Base-by-base conservation (phyloP, 1,140 invertebrate species). In the Drosophila oshimai region DNA sequence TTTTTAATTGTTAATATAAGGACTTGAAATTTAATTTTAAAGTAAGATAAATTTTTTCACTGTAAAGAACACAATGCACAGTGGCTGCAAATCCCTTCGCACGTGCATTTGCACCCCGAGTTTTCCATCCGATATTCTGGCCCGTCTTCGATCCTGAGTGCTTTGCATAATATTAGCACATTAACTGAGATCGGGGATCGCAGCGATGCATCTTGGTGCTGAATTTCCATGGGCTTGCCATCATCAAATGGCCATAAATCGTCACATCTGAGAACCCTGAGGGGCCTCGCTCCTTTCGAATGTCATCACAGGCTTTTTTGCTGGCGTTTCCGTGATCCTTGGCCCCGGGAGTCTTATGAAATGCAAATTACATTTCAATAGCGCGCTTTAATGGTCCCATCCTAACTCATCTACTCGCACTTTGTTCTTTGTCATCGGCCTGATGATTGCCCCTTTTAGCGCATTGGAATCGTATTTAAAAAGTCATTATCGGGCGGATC, bases 351-450 rank as follows among this genome's bases (percentile, higher is more conserved):
- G 77, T 70, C 80, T 75, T 84, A 86, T 86, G 50, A 80, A 68
- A 86, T 86, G 80, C 80, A 86, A 86, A 87, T 86, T 80, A 87
- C 81, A 75, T 73, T 86, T 86, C 80, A 86, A 86, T 86, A 86
- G 75, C 28, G 20, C 47, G 46, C 31, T 20, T 64, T 64, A 42
- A 69, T 81, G 22, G 72, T 50, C 61, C 74, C 33, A 24, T 37
- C 33, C 28, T 37, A 36, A 50, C 72, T 60, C 68, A 42, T 47
- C 53, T 67, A 20, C 36, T 36, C 49, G 37, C 54, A 51, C 50
- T 54, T 53, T 46, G 37, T 72, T 57, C 47, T 80, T 67, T 73
- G 71, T 61, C 70, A 65, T 42, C 62, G 62, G 42, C 46, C 34
- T 6, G 60, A 50, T 54, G 79, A 74, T 79, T 84, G 80, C 58